Conservation (phyloP, 2,113 vertebrate genomes). For the Serilophus lunatus region DNA sequence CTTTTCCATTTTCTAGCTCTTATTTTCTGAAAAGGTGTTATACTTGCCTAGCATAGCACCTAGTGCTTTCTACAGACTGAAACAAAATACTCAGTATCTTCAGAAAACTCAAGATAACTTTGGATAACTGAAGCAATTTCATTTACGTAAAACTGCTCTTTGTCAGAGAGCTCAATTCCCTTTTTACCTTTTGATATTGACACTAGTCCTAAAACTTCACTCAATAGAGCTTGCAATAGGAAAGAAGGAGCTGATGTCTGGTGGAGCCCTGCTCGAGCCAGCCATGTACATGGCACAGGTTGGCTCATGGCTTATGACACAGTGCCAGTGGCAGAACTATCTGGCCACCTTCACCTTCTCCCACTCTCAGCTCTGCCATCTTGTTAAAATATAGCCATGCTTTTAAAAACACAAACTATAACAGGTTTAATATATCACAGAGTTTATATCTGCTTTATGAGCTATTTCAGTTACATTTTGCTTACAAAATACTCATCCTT, state of each 20-base stretch:
- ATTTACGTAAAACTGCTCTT: neutral
- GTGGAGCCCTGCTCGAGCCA: neutral
- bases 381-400: neutral
- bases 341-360: too few relatives aligned
- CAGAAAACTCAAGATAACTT: neutral
- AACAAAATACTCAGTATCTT: neutral
- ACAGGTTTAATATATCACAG: neutral
- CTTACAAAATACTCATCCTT: neutral
- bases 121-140: neutral
- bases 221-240: neutral
- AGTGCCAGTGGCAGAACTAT: neutral
- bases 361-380: neutral
- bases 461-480: neutral
- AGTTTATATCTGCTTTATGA: neutral
- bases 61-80: neutral
- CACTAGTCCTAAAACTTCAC: neutral
- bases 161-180: accelerated
- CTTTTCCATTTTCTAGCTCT: neutral
- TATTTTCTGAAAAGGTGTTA: neutral
- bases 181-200: neutral
- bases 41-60: neutral
- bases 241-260: neutral
- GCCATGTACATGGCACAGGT: accelerated
- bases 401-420: neutral
- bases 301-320: neutral